phyloP scores from a whole-genome alignment of 1,140 invertebrate species.

The Heliconius himera region DNA sequence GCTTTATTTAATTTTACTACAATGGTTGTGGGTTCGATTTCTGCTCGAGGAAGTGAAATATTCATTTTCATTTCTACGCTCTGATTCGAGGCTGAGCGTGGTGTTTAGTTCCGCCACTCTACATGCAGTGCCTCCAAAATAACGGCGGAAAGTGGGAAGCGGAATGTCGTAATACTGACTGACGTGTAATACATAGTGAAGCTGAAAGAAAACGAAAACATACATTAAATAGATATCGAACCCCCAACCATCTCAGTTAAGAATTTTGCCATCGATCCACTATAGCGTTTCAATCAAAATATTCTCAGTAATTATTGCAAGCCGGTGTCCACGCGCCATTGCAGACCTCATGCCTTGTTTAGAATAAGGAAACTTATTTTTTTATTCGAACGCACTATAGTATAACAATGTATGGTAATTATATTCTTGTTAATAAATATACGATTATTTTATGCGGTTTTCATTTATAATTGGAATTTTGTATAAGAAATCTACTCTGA shows the following conservation, averaged over 20 bases:
- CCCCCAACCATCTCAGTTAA: neutral
- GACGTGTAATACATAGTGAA: too few species aligned
- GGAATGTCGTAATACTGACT: too few species aligned
- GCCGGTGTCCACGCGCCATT: constrained; percentile 32
- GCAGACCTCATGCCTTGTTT: constrained; percentile 54
- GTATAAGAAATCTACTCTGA: neutral
- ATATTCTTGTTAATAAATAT: neutral
- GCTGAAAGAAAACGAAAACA: neutral
- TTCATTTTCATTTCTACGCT: too few species aligned
- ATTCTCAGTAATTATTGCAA: neutral
- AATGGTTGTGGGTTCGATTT: too few species aligned
- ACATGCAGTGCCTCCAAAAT: too few species aligned
- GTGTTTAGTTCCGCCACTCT: too few species aligned
- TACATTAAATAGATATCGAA: neutral
- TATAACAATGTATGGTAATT: constrained; percentile 5
- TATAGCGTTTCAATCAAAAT: neutral
- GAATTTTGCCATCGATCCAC: neutral
- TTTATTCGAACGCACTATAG: neutral
- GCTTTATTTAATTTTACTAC: too few species aligned
- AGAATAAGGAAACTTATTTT: constrained; percentile 15
- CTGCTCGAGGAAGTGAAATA: too few species aligned
- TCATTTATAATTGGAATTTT: neutral
- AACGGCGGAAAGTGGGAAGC: too few species aligned
- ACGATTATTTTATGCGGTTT: neutral
- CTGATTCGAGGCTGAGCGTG: too few species aligned